phyloP scores from a whole-genome alignment of 2,888 invertebrate species.

The Dendrolimus houi region DNA sequence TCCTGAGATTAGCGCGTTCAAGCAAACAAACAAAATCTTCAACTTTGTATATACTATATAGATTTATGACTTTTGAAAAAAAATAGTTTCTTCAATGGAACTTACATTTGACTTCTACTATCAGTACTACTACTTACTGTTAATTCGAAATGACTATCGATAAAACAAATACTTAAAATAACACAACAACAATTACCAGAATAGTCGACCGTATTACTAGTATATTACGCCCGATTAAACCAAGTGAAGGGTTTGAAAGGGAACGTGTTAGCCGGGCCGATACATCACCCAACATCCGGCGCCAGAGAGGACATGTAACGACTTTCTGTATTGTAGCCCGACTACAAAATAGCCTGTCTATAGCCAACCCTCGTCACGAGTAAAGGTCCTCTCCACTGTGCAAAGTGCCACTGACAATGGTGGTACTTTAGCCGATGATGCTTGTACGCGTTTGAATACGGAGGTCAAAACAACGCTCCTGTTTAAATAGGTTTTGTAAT shows the following conservation, averaged over 20 bases:
- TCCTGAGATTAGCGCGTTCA: too few relatives aligned
- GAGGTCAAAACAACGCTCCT: too few relatives aligned
- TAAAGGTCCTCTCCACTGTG: neutral
- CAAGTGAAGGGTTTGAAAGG: slow-evolving; percentile 4
- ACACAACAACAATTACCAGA: neutral
- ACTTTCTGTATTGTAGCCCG: slow-evolving; percentile 1
- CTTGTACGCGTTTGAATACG: too few relatives aligned
- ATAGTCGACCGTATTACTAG: neutral
- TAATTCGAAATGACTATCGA: too few relatives aligned
- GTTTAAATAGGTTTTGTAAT: too few relatives aligned
- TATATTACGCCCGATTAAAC: slow-evolving; percentile 4
- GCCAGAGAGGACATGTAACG: slow-evolving; percentile 15
- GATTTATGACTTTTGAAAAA: too few relatives aligned
- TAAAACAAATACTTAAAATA: too few relatives aligned
- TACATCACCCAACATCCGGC: slow-evolving; percentile 23
- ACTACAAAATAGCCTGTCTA: slow-evolving; percentile 23
- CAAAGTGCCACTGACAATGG: neutral
- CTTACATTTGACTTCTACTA: too few relatives aligned
- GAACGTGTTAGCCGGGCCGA: slow-evolving; percentile 7
- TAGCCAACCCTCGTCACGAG: slow-evolving; percentile 14
- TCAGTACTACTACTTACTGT: too few relatives aligned
- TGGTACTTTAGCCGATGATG: slow-evolving; percentile 1
- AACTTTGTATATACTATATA: too few relatives aligned
- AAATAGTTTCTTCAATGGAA: too few relatives aligned
- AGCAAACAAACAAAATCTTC: too few relatives aligned